Percentiles rank a stretch among this genome's conserved stretches.
These are phyloP conservation scores for Aethes cnicana DNA, from an alignment of 2,888 invertebrate genomes.

Conservation along the genomic window DNA sequence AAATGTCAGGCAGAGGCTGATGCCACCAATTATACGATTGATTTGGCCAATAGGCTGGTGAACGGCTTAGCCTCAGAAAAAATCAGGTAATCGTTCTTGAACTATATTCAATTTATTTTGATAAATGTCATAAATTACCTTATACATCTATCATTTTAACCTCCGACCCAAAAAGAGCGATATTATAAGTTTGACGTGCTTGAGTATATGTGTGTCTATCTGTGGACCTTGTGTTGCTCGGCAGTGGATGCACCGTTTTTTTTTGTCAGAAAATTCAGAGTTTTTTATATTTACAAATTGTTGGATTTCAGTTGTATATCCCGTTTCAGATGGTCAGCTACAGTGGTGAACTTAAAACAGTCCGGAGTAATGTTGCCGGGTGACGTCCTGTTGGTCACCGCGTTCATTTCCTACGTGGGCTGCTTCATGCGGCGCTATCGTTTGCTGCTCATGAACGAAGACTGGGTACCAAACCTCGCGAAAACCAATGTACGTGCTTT, in stretches of 20 bases:
- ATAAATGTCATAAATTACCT: neutral
- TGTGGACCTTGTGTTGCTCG: no score
- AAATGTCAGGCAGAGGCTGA: constrained; percentile 97
- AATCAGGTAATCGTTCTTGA: constrained; percentile 54
- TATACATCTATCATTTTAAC: no score
- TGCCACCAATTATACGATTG: constrained; percentile 93
- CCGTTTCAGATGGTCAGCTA: constrained; percentile 66
- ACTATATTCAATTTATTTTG: neutral
- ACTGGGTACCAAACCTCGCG: constrained; percentile 91
- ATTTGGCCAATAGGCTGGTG: constrained; percentile 94
- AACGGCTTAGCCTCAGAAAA: constrained; percentile 97
- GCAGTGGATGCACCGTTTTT: no score
- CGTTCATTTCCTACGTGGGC: constrained; percentile 97
- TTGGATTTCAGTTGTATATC: no score
- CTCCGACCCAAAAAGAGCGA: no score
- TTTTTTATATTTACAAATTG: no score
- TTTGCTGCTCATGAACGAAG: constrained; percentile 87
- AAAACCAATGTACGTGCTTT: constrained; percentile 85
- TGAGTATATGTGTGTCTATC: no score
- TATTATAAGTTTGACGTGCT: no score
- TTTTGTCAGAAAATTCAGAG: no score
- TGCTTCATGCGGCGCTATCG: constrained; percentile 95
- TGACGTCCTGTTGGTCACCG: constrained; percentile 93
- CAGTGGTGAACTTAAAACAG: constrained; percentile 83
- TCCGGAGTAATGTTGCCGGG: constrained; percentile 92